Percentiles rank a stretch among this genome's conserved stretches.
Evolutionary conservation across 1,140 invertebrate species (phyloP).

Genomic region (Camponotus vicinus): DNA sequence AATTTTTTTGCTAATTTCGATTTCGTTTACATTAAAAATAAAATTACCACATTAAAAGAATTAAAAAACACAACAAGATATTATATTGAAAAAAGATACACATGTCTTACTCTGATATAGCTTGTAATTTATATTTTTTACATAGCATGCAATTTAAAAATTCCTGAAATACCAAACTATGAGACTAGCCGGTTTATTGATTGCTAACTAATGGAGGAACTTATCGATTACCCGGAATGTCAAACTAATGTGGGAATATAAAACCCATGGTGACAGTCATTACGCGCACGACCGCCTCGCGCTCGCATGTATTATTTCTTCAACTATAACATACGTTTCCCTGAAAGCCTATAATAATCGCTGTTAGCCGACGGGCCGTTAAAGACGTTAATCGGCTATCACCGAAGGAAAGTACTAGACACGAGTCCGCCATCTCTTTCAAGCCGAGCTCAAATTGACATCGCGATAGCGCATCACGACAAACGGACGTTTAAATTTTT

Average conservation of each 20-base stretch:
- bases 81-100: background rate
- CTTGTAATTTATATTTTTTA: background rate
- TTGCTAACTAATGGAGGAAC: constrained; percentile 6
- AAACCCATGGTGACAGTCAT: constrained; percentile 41
- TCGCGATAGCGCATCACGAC: constrained; percentile 16
- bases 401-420: constrained; percentile 10
- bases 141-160: background rate
- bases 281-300: constrained; percentile 6
- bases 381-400: constrained; percentile 51
- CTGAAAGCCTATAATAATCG: constrained; percentile 36
- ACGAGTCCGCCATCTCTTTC: background rate
- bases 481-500: constrained; percentile 36
- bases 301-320: constrained; percentile 27
- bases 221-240: constrained; percentile 43
- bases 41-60: background rate
- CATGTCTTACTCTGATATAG: background rate
- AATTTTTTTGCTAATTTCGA: background rate
- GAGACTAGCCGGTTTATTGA: constrained; percentile 24
- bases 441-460: constrained; percentile 12
- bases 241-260: constrained; percentile 36
- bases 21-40: background rate
- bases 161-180: constrained; percentile 20
- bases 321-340: constrained; percentile 24
- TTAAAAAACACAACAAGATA: background rate
- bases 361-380: background rate